These are phyloP conservation scores for Cerastis leucographa DNA, from an alignment of 2,888 invertebrate genomes.

Conservation along the genomic window DNA sequence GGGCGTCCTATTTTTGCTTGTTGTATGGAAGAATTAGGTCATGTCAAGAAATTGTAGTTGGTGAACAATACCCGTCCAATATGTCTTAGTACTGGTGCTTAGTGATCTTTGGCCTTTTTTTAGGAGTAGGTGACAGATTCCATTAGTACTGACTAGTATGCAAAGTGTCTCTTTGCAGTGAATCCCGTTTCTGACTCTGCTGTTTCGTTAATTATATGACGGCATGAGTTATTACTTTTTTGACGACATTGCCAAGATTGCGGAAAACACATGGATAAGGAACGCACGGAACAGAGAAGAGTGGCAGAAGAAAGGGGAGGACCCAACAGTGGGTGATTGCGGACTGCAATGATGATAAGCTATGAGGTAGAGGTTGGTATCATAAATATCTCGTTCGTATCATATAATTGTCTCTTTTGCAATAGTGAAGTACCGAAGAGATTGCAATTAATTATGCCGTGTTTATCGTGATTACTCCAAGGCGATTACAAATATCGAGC, in stretches of 20 bases:
- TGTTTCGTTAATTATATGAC: neutral
- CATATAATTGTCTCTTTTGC: neutral
- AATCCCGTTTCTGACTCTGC: too few relatives aligned
- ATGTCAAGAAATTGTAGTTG: constrained; percentile 28
- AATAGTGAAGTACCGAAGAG: neutral
- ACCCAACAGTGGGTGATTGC: too few relatives aligned
- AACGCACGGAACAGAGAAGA: too few relatives aligned
- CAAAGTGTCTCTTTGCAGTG: neutral
- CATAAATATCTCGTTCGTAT: neutral
- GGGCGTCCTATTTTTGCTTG: constrained; percentile 46
- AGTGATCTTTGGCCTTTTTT: neutral
- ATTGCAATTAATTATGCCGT: too few relatives aligned
- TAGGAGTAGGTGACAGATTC: neutral
- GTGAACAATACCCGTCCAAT: neutral
- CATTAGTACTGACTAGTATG: neutral
- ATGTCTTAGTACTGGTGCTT: neutral
- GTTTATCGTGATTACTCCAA: too few relatives aligned
- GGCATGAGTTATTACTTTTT: too few relatives aligned
- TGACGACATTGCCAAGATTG: too few relatives aligned
- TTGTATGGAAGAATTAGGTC: constrained; percentile 41
- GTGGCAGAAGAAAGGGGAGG: too few relatives aligned
- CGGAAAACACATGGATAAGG: too few relatives aligned
- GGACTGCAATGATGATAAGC: too few relatives aligned
- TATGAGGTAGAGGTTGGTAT: neutral
- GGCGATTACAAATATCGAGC: neutral